Evolutionary conservation across 2,113 vertebrate genomes (phyloP).

Genomic region (Bothrops jararaca): DNA sequence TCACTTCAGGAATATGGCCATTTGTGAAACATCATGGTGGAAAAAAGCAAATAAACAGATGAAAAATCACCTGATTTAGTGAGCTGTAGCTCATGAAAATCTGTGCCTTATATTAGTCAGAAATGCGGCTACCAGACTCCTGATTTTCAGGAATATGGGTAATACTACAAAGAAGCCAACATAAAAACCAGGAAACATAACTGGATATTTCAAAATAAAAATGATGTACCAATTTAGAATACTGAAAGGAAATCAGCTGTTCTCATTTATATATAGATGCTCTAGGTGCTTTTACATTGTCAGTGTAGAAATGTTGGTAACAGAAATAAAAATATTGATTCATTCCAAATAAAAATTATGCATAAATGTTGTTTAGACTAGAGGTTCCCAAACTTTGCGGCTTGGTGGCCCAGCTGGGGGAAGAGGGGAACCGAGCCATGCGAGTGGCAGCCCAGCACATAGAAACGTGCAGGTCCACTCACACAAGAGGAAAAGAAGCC

Average conservation of each 20-base stretch:
- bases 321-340: not conserved
- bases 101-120: not conserved
- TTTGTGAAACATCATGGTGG: not conserved
- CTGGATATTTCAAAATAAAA: not conserved
- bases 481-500: not conserved
- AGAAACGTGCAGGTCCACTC: not conserved
- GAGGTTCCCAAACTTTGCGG: no score
- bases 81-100: not conserved
- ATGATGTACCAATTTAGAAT: not conserved
- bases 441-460: no score
- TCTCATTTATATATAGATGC: not conserved
- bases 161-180: not conserved
- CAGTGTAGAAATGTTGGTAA: not conserved
- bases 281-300: not conserved
- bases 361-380: not conserved
- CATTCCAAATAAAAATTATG: not conserved
- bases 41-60: not conserved
- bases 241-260: not conserved
- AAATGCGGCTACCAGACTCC: not conserved
- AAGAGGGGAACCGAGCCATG: no score
- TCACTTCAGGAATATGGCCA: not conserved
- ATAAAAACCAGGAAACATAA: not conserved
- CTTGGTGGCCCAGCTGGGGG: no score
- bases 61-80: not conserved
- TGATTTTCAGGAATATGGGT: not conserved